Base-by-base conservation (phyloP, 2,113 vertebrate genomes). In the Microtus montanus region DNA sequence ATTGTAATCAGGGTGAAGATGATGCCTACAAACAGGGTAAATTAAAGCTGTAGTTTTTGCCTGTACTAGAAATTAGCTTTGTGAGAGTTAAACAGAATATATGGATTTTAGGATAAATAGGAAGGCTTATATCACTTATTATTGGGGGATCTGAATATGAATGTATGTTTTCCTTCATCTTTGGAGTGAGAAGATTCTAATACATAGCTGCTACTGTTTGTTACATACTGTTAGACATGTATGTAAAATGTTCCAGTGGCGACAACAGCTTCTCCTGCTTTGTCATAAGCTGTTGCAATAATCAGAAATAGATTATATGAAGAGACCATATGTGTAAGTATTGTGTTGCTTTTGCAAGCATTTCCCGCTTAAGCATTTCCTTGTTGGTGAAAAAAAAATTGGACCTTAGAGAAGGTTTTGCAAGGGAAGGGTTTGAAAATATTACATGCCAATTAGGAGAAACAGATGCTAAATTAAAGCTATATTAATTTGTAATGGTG, bases 281-380 rank as follows among this genome's bases (percentile, higher is more conserved):
- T 91, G 80, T 87, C 35, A 63, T 14, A 63, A 58, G 44, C 9
- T 93, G 2, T 91, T 95, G 7, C 33, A 79, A 93, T 88, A 73
- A 22, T 41, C n/a, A 52, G 66, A 96, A 90, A 83, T 7, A 97
- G 93, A 84, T 95, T 84, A 10, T 92, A 70, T 85, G n/a, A 52
- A 78, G 58, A 92, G n/a, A 95, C 54, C 24, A 22, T 61, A 54
- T 68, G 5, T 73, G 20, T 92, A 87, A 92, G 77, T 64, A 91
- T 91, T 77, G 95, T 91, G 66, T 70, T 75, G 70, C 30, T 94
- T n/a, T 87, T 78, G 44, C 74, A 77, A 52, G 30, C 35, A 52
- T 58, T 58, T 58, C 8, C 14, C 15, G 7, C 35, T 52, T 52
- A 83, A 14, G n/a, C 35, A 92, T 38, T 94, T 94, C 9, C 13